Conservation (phyloP, 2,797 vertebrate genomes). For the Mastacembelus armatus region DNA sequence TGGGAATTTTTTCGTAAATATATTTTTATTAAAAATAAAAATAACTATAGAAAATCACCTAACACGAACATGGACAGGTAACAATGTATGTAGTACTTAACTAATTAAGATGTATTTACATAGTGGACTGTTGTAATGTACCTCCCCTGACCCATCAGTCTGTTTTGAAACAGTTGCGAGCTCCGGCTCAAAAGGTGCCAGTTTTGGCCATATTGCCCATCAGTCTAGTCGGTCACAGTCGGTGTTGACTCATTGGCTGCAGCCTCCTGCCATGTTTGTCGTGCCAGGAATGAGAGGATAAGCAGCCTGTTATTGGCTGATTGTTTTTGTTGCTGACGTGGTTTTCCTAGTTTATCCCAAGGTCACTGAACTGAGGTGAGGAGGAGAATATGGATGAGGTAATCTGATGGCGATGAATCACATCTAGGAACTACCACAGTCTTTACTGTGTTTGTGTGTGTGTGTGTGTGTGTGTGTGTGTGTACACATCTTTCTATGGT, state of each 20-base stretch:
- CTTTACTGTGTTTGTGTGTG: background rate
- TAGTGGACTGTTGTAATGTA: background rate
- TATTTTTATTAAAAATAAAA: no score
- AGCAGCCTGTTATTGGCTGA: conserved; percentile 54
- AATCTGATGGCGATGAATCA: conserved; percentile 14
- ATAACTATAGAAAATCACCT: no score
- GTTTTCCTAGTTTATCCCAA: conserved; percentile 16
- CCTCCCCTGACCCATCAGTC: background rate
- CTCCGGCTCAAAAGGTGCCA: background rate
- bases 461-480: no score
- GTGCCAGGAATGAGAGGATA: conserved; percentile 37
- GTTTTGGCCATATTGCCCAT: conserved; percentile 15
- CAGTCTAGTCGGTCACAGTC: conserved; percentile 38
- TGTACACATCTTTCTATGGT: no score
- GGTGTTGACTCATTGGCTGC: conserved; percentile 49
- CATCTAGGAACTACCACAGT: background rate
- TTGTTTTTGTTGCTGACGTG: conserved; percentile 25
- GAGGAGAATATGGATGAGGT: conserved; percentile 6
- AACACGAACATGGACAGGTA: no score
- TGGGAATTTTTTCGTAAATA: no score
- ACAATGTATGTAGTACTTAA: no score
- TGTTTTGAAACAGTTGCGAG: background rate
- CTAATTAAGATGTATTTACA: background rate
- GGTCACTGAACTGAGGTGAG: conserved; percentile 27
- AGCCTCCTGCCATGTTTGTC: conserved; percentile 32